Conservation (phyloP, 2,888 invertebrate genomes). For the Hypena proboscidalis region DNA sequence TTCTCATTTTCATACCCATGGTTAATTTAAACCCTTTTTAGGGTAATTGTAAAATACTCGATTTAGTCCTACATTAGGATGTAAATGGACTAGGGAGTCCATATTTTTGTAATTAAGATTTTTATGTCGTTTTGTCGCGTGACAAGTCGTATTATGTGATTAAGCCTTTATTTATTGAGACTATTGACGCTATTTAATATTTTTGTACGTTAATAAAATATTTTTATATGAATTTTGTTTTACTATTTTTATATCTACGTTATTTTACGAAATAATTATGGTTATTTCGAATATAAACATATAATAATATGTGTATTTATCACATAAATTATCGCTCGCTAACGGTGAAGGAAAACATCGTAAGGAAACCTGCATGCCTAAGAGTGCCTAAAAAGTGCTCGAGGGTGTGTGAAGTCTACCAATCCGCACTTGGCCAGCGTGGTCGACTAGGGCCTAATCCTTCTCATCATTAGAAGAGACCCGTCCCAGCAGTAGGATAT, state of each 20-base stretch:
- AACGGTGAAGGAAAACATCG: too few relatives aligned
- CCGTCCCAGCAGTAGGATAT: too few relatives aligned
- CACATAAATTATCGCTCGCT: too few relatives aligned
- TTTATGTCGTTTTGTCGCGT: constrained; percentile 1
- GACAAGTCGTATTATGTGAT: constrained; percentile 18
- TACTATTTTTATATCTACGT: constrained; percentile 4
- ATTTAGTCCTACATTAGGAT: constrained; percentile 72
- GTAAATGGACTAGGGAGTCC: constrained; percentile 61
- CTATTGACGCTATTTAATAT: constrained; percentile 35
- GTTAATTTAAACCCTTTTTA: constrained; percentile 13
- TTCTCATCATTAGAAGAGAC: too few relatives aligned
- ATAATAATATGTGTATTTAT: too few relatives aligned
- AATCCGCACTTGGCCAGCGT: too few relatives aligned
- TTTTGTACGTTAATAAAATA: constrained; percentile 44
- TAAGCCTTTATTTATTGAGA: constrained; percentile 42
- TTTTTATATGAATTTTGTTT: constrained; percentile 17
- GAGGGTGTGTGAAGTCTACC: too few relatives aligned
- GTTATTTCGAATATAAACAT: too few relatives aligned
- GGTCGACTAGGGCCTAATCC: too few relatives aligned
- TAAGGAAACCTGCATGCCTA: too few relatives aligned
- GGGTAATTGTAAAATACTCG: constrained; percentile 24
- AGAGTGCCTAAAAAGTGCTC: too few relatives aligned
- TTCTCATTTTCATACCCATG: constrained; percentile 10
- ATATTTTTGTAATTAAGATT: constrained; percentile 32
- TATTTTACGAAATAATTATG: too few relatives aligned